Evolutionary conservation across 2,113 vertebrate genomes (phyloP).

Genomic region (Oryzias javanicus): DNA sequence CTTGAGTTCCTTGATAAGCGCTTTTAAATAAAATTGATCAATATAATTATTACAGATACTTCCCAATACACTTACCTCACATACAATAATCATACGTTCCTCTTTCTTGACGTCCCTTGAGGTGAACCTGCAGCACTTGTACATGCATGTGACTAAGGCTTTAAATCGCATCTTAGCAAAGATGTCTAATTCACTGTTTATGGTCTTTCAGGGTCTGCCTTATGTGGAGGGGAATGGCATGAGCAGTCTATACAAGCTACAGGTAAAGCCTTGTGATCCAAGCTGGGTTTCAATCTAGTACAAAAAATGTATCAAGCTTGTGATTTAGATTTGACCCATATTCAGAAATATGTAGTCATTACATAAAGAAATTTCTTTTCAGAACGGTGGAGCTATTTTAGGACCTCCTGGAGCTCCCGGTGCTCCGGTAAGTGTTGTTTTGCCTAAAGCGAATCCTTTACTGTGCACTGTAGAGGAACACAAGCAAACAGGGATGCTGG

Average conservation of each 20-base stretch:
- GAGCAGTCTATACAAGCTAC: slow-evolving; percentile 96
- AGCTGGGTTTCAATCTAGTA: slow-evolving; percentile 16
- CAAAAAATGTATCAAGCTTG: slow-evolving; percentile 8
- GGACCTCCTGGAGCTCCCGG: slow-evolving; percentile 88
- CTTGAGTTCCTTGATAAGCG: no score
- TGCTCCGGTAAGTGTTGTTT: slow-evolving; percentile 81
- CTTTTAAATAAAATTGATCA: no score
- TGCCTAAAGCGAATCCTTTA: slow-evolving; percentile 57
- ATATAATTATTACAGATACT: no score
- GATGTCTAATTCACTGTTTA: slow-evolving; percentile 29
- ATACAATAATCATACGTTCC: no score
- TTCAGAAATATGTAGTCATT: slow-evolving; percentile 41
- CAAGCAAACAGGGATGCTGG: slow-evolving; percentile 32
- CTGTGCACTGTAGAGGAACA: slow-evolving; percentile 32
- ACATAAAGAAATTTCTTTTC: slow-evolving; percentile 48
- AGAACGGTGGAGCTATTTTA: slow-evolving; percentile 82
- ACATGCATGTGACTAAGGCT: background rate
- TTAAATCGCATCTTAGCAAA: slow-evolving; percentile 21
- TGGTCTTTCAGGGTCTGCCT: slow-evolving; percentile 80
- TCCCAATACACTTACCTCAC: no score
- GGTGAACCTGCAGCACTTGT: background rate
- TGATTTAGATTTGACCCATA: slow-evolving; percentile 35
- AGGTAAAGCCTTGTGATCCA: slow-evolving; percentile 80
- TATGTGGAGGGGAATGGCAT: slow-evolving; percentile 90
- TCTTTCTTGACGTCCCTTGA: no score